Base-by-base conservation (phyloP, 2,888 invertebrate genomes). In the Cryptus viduatorius region DNA sequence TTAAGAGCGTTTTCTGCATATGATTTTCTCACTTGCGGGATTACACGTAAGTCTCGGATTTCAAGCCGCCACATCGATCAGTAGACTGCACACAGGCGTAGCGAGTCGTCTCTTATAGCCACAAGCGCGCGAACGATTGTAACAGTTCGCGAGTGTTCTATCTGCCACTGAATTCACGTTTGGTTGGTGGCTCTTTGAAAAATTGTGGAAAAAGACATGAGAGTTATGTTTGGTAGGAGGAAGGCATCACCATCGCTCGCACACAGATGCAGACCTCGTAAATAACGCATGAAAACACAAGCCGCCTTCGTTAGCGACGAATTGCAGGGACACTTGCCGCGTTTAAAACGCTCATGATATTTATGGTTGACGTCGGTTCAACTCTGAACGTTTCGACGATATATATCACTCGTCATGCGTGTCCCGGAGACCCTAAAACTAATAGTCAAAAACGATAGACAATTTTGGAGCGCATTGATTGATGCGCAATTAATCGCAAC, bases 281-380 rank as follows among this genome's bases (percentile, higher is more conserved):
- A 78, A 78, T 78, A 78, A 78, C 78, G 31, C 37, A 61, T 19
- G 78, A 46, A 78, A 69, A 68, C 68, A 78, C 59, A 31, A 61
- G 61, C 48, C 61, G 69, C 78, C 61, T 78, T 78, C 69, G 78
- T 78, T 78, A 78, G 69, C 78, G 68, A 78, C 69, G 76, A 50
- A 76, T 65, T 65, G 78, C 61, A 69, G 59, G n/a, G 69, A 78
- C 61, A 46, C 24, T 71, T 71, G 78, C 69, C 68, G 61, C 37
- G 69, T 59, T 78, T 8, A 61, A 78, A 78, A 78, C 59, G 69
- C 44, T 61, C 61, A 29, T 37, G 69, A 78, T 78, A 78, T 78
- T 78, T 78, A 78, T 78, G 78, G 69, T 46, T 8, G 69, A 42
- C 59, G 69, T 50, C 61, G 69, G 71, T 16, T 24, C 37, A 37